Conservation (phyloP, 1,140 invertebrate species). For the Melipona quadrifasciata region DNA sequence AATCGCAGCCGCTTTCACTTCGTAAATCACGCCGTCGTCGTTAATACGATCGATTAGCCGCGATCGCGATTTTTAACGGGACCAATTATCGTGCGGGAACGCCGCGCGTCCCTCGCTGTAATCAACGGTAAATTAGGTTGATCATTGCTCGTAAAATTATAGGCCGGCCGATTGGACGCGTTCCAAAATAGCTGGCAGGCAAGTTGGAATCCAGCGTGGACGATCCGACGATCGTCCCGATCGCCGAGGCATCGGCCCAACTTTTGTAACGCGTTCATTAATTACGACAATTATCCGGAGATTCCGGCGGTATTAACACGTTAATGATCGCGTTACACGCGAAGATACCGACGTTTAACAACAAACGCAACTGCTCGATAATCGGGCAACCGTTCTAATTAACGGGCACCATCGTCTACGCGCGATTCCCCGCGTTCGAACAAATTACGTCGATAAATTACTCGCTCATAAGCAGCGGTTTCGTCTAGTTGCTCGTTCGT, state of each 20-base stretch:
- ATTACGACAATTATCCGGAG: constrained; percentile 33
- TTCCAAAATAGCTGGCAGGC: constrained; percentile 33
- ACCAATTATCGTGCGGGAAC: background rate
- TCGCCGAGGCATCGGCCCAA: background rate
- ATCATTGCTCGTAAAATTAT: constrained; percentile 40
- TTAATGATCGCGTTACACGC: background rate
- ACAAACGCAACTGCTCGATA: background rate
- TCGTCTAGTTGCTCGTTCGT: background rate
- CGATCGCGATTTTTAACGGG: background rate
- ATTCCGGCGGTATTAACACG: constrained; percentile 18
- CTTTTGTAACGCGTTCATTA: constrained; percentile 27
- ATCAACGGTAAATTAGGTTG: constrained; percentile 31
- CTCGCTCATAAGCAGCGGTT: background rate
- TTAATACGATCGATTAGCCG: background rate
- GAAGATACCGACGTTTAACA: background rate
- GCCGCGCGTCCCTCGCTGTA: background rate
- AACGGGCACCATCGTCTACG: background rate
- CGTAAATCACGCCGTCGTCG: background rate
- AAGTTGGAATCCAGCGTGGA: constrained; percentile 4
- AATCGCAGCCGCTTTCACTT: background rate
- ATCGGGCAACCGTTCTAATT: constrained; percentile 2
- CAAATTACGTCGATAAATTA: background rate
- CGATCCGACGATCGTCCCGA: constrained; percentile 20
- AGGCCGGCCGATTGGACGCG: constrained; percentile 23
- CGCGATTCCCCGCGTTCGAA: background rate